Evolutionary conservation across 2,888 invertebrate species (phyloP).

Genomic region (Tinea pellionella): DNA sequence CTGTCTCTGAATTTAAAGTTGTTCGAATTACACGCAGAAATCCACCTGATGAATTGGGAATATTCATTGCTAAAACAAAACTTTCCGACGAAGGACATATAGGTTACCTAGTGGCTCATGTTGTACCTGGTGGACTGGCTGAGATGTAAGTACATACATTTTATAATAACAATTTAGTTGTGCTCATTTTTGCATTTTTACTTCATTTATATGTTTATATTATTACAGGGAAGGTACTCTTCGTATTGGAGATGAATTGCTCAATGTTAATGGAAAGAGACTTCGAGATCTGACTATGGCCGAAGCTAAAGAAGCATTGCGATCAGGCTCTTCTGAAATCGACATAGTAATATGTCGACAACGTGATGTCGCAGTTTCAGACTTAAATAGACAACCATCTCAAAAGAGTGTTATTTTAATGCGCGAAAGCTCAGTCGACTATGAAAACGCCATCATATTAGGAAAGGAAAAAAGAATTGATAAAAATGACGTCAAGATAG

Average conservation of each 20-base stretch:
- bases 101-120: slow-evolving; percentile 78
- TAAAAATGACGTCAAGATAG: slow-evolving; percentile 72
- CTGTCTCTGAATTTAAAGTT: slow-evolving; percentile 49
- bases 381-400: slow-evolving; percentile 25
- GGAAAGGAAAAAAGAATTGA: slow-evolving; percentile 57
- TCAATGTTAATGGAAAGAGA: slow-evolving; percentile 78
- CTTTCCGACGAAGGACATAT: slow-evolving; percentile 69
- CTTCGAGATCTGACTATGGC: slow-evolving; percentile 74
- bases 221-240: slow-evolving; percentile 72
- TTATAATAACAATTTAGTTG: background rate
- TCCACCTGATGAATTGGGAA: slow-evolving; percentile 75
- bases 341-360: slow-evolving; percentile 74
- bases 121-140: slow-evolving; percentile 77
- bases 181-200: slow-evolving; percentile 16
- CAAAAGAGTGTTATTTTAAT: slow-evolving; percentile 43
- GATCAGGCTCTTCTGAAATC: slow-evolving; percentile 71
- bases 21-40: slow-evolving; percentile 69
- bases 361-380: slow-evolving; percentile 33
- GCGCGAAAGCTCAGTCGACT: slow-evolving; percentile 78
- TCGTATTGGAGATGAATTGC: slow-evolving; percentile 76
- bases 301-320: slow-evolving; percentile 74
- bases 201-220: background rate
- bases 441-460: slow-evolving; percentile 72
- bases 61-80: slow-evolving; percentile 77
- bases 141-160: slow-evolving; percentile 63